Evolutionary conservation across 1,140 invertebrate species (phyloP), one percentile per base, ranked within the genome.

Genomic region (Holcopasites calliopsidis): DNA sequence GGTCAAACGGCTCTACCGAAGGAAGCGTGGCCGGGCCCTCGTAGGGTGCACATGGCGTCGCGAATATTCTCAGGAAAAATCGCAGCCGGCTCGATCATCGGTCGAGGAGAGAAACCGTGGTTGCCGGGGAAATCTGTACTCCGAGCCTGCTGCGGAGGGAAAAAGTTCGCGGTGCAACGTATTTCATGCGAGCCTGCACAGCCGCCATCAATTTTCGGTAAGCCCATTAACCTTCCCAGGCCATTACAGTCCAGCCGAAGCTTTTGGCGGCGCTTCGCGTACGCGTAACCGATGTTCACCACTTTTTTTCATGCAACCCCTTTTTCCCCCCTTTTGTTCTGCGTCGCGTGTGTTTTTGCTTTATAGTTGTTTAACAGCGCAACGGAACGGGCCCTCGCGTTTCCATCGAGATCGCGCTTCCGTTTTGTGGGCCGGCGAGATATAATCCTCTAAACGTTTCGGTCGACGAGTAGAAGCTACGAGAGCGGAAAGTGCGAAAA

Each of bases 121-220:
- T 44, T 23, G 70, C 60, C 44, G 50, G 58, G 61, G 61, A 35
- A 28, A 11, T 38, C 54, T 10, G 47, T 62, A 58, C 52, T 65
- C 71, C 33, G 50, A 40, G 38, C 16, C n/a, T 44, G 80, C 35
- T 8, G 21, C 5, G 44, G n/a, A 8, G 21, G 58, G 35, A n/a
- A 78, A 84, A 76, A 74, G 65, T 77, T 65, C 44, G 74, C 65
- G 69, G 42, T 76, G 76, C 65, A 64, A 16, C 78, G 77, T 87
- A 85, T 88, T 86, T 88, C 86, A 85, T 71, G 79, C 79, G 79
- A 44, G 72, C 75, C 80, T 80, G 77, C 80, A 77, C 80, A 79
- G 71, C 75, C 77, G 50, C 77, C 87, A 90, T 89, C 88, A 88
- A 89, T 90, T 90, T 87, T 88, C 84, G 80, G 80, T 86, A 89